Percentiles rank a stretch among this genome's conserved stretches.
These are phyloP conservation scores for Morpho achilles DNA, from an alignment of 2,888 invertebrate species.

Conservation along the genomic window DNA sequence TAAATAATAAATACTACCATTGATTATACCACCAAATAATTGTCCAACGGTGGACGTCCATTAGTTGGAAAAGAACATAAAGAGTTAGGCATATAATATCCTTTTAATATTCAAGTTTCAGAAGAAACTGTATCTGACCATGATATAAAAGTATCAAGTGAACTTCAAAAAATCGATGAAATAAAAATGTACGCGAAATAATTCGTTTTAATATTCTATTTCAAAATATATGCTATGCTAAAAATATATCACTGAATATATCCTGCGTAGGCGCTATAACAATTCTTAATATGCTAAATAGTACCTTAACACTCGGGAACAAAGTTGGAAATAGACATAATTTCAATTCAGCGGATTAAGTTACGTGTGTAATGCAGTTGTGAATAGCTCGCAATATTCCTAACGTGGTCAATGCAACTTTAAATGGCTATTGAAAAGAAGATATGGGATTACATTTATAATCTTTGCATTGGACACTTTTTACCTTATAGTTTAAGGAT, in stretches of 20 bases:
- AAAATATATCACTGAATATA: slow-evolving; percentile 32
- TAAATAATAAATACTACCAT: too few relatives aligned
- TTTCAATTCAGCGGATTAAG: slow-evolving; percentile 27
- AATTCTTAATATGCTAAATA: slow-evolving; percentile 2
- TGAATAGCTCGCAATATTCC: slow-evolving; percentile 25
- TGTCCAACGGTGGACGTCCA: too few relatives aligned
- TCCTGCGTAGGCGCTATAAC: slow-evolving; percentile 32
- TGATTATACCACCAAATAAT: too few relatives aligned
- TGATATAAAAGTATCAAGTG: background rate
- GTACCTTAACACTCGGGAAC: slow-evolving; percentile 6
- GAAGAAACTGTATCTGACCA: background rate
- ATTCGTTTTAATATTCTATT: slow-evolving; percentile 16
- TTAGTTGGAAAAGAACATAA: too few relatives aligned
- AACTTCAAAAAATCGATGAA: background rate
- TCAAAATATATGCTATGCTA: slow-evolving; percentile 35
- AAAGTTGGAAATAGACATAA: slow-evolving; percentile 6
- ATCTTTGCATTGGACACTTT: slow-evolving; percentile 14
- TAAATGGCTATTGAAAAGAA: slow-evolving; percentile 30
- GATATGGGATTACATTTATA: slow-evolving; percentile 28
- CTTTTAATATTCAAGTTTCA: too few relatives aligned
- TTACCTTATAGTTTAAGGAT: slow-evolving; percentile 12
- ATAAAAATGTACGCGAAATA: slow-evolving; percentile 2
- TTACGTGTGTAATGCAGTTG: slow-evolving; percentile 30
- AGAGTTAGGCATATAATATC: too few relatives aligned
- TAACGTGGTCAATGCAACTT: slow-evolving; percentile 28